Evolutionary conservation across 2,113 vertebrate genomes (phyloP), one percentile per base, ranked within the genome.

Genomic region (Pogona vitticeps): DNA sequence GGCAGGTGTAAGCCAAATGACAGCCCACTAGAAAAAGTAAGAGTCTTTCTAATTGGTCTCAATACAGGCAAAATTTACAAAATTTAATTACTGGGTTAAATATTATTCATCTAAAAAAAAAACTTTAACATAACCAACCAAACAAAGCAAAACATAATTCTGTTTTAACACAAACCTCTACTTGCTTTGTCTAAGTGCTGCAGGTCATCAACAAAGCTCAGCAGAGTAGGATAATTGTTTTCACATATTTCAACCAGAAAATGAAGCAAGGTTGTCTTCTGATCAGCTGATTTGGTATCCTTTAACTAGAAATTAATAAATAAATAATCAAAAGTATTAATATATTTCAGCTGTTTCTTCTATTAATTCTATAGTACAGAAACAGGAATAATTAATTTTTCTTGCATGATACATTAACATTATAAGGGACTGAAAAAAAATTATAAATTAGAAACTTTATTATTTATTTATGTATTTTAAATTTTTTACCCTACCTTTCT

Each of bases 241-340:
- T 99, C 99, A 95, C 98, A 99, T 5, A 98, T 90, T 94, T 98
- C 97, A 31, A 97, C 98, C 33, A 99, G 95, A 93, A 99, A 99
- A 95, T 99, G 98, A 36, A 99, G 97, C 52, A 99, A 94, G 0
- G 99, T 99, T 80, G 97, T 98, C 94, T 97, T 98, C 92, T 99
- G 99, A 96, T 99, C 98, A 52, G 96, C 96, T 0, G 98, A 99
- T 91, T 98, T 99, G 0, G 98, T 99, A 93, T 99, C 99, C 86
- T 98, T 99, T 20, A 99, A 92, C 98, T 99, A 90, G 65, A 88
- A 0, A 78, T 68, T 58, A 36, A 14, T 80, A 77, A 2, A 52
- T 12, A 10, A 83, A 83, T 23, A 84, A 61, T 77, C 71, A 81
- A 0, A 63, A 86, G 68, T 33, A 78, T 89, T 1, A 58, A 36